These are phyloP conservation scores for Julus scanicus DNA, from an alignment of 2,888 invertebrate species.

Conservation along the genomic window DNA sequence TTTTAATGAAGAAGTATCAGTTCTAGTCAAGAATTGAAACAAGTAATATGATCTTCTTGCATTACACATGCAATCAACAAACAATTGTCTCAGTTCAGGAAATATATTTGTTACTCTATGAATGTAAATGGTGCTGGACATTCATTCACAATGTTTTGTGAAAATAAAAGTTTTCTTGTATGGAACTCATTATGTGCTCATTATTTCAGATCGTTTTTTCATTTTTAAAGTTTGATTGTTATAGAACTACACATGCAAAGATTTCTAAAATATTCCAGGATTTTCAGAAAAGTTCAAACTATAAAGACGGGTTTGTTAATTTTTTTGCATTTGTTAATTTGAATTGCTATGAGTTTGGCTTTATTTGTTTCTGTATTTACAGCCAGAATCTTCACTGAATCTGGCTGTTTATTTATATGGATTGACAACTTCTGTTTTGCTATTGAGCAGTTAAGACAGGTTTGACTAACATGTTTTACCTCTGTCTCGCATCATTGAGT, in stretches of 20 bases:
- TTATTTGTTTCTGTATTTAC: too few relatives aligned
- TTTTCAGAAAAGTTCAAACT: too few relatives aligned
- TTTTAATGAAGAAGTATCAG: constrained; percentile 38
- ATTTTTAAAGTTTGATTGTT: too few relatives aligned
- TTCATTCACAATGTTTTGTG: constrained; percentile 32
- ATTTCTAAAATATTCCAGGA: too few relatives aligned
- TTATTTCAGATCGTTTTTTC: background rate
- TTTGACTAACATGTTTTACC: background rate
- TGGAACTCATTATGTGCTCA: background rate
- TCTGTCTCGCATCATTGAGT: background rate
- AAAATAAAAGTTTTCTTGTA: background rate
- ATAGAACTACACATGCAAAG: too few relatives aligned
- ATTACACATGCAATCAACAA: background rate
- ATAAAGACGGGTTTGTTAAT: too few relatives aligned
- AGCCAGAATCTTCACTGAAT: too few relatives aligned
- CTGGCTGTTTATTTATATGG: too few relatives aligned
- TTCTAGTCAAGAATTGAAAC: constrained; percentile 45
- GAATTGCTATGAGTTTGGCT: too few relatives aligned
- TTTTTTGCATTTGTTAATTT: too few relatives aligned
- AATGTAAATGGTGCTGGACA: constrained; percentile 30
- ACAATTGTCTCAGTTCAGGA: background rate
- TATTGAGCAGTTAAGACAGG: background rate
- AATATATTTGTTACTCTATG: constrained; percentile 11
- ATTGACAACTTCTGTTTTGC: too few relatives aligned
- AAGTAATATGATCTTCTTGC: background rate